Evolutionary conservation across 2,888 invertebrate species (phyloP), one percentile per base, ranked within the genome.

Genomic region (Taenaris catops): DNA sequence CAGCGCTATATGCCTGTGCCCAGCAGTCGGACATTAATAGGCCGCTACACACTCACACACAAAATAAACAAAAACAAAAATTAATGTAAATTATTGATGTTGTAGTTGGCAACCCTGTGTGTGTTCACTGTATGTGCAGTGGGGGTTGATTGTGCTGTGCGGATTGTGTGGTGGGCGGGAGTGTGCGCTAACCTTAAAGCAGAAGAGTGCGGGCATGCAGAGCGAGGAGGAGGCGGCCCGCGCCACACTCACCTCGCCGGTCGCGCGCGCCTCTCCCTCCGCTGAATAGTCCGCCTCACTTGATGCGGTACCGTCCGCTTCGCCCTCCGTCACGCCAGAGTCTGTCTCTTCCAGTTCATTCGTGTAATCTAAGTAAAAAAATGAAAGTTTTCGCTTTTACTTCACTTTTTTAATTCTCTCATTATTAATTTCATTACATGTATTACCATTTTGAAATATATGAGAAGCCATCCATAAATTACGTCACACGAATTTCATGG

Each of bases 171-270:
- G 14, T 34, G 41, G 9, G 41, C 7, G 35, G 38, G 34, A 36
- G 46, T 33, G 46, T 25, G 49, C 45, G 68, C 81, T 83, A 92
- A 93, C 93, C 93, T 93, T 93, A 90, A 93, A 93, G 92, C 93
- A 93, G 89, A 93, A 92, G 89, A 93, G 92, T 91, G 92, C 90
- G 80, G 93, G 93, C 93, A 93, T 93, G 93, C 93, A 93, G 90
- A 93, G 91, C 88, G 92, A 91, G 89, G 91, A 89, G 61, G 64
- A 51, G 57, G 58, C 56, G 56, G 90, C 91, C 58, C 63, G 58
- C 55, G 58, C 58, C 64, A 63, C 75, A 78, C 79, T 78, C 79
- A 79, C 80, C 38, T 35, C 40, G 47, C 37, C 45, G 41, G 37
- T 28, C 41, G 56, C 53, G 32, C 47, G 35, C 38, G 38, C 23